Evolutionary conservation across 1,140 invertebrate species (phyloP).

Genomic region (Anoplophora glabripennis): DNA sequence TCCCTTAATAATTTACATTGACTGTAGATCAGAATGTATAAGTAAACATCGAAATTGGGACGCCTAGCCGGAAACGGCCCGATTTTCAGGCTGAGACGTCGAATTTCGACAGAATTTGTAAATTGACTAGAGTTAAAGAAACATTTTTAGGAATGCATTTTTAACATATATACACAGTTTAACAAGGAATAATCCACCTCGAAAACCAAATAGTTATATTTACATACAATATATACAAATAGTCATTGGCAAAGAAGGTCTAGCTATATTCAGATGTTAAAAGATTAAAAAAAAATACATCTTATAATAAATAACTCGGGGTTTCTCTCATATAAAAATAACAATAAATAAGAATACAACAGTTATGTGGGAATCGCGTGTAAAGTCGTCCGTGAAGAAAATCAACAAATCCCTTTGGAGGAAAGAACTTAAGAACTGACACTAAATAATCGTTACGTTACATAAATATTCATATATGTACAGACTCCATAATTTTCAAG

Average conservation of each 20-base stretch:
- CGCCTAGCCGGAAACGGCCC: no score
- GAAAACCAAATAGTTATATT: conserved; percentile 12
- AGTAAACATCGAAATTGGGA: neutral
- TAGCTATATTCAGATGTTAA: neutral
- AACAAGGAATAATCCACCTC: neutral
- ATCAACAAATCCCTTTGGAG: no score
- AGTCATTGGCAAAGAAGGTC: conserved; percentile 11
- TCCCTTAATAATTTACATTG: conserved; percentile 13
- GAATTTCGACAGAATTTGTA: conserved; percentile 13
- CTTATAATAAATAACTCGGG: neutral
- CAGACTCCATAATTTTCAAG: no score
- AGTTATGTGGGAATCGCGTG: neutral
- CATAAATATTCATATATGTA: no score
- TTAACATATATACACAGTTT: conserved; percentile 27
- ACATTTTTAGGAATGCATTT: conserved; percentile 32
- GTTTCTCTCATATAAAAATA: neutral
- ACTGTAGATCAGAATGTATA: conserved; percentile 1
- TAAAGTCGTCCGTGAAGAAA: no score
- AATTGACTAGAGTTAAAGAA: conserved; percentile 33
- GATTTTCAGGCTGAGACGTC: neutral
- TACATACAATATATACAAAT: conserved; percentile 19
- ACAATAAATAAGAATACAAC: neutral
- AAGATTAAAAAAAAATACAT: conserved; percentile 2
- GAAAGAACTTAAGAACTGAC: no score
- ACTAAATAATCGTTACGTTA: no score